Conservation (phyloP, 1,140 invertebrate genomes). For the Eubasilissa regina region DNA sequence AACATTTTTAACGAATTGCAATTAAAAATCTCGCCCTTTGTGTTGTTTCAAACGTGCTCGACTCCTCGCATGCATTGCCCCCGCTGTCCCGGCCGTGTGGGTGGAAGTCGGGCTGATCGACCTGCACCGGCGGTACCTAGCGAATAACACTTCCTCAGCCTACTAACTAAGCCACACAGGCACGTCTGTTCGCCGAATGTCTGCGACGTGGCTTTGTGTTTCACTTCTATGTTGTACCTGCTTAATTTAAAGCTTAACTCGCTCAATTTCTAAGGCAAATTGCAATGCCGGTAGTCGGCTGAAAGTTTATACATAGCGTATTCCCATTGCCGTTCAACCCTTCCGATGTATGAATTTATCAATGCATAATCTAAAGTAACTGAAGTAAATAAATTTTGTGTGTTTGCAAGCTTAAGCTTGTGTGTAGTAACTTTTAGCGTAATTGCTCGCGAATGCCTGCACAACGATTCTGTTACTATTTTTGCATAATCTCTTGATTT, state of each 20-base stretch:
- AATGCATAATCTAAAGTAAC: too few species aligned
- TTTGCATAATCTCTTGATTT: slow-evolving; percentile 35
- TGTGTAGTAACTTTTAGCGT: neutral
- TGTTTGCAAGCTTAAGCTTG: too few species aligned
- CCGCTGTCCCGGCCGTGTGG: slow-evolving; percentile 33
- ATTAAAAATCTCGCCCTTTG: neutral
- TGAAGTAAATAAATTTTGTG: too few species aligned
- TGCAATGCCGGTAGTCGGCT: too few species aligned
- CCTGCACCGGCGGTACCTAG: slow-evolving; percentile 2
- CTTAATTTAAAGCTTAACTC: slow-evolving; percentile 2
- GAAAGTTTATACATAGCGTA: too few species aligned
- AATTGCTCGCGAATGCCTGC: neutral
- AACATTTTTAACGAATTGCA: neutral
- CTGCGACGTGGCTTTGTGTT: slow-evolving; percentile 3
- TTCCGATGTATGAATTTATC: too few species aligned
- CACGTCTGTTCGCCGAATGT: slow-evolving; percentile 2
- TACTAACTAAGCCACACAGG: neutral
- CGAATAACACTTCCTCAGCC: slow-evolving; percentile 34
- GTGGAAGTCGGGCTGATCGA: slow-evolving; percentile 26
- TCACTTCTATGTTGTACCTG: neutral
- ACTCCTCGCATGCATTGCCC: slow-evolving; percentile 7
- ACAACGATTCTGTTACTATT: neutral
- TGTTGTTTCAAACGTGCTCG: neutral
- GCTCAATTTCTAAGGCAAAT: neutral
- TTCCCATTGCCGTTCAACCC: too few species aligned